Conservation (phyloP, 1,140 invertebrate species). For the Stegodyphus mimosarum region DNA sequence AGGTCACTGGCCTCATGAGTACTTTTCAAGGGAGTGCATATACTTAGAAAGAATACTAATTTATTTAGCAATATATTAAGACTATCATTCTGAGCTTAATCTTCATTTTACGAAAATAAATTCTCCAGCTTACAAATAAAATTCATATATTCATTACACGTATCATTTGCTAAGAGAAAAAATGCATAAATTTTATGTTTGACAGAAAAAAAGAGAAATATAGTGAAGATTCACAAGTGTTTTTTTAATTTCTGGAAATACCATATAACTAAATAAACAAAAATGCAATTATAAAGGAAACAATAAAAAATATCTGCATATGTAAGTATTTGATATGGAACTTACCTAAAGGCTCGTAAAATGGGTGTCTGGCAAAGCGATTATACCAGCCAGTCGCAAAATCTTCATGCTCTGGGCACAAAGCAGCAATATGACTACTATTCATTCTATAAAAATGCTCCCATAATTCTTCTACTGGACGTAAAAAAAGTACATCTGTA, state of each 20-base stretch:
- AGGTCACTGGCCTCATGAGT: no score
- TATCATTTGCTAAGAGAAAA: no score
- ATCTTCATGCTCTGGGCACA: constrained; percentile 91
- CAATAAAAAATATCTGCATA: not conserved
- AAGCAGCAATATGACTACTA: constrained; percentile 84
- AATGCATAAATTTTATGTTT: no score
- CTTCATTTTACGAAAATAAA: no score
- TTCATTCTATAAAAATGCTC: constrained; percentile 85
- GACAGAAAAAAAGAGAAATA: no score
- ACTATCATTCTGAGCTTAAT: no score
- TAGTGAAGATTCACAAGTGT: no score
- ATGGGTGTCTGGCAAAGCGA: constrained; percentile 93
- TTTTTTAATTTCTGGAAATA: not conserved
- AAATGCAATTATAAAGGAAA: not conserved
- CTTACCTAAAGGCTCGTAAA: constrained; percentile 85
- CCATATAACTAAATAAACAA: not conserved
- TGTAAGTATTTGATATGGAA: constrained; percentile 3
- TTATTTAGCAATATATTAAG: no score
- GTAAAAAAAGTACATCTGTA: constrained; percentile 89
- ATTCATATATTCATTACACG: no score
- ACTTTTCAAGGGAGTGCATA: no score
- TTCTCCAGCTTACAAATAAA: no score
- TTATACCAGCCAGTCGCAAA: constrained; percentile 95
- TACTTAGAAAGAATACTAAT: no score
- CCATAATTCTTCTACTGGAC: constrained; percentile 86